Percentiles rank a stretch among this genome's conserved stretches.
Evolutionary conservation across 2,113 vertebrate genomes (phyloP).

Genomic region (Laticauda colubrina): DNA sequence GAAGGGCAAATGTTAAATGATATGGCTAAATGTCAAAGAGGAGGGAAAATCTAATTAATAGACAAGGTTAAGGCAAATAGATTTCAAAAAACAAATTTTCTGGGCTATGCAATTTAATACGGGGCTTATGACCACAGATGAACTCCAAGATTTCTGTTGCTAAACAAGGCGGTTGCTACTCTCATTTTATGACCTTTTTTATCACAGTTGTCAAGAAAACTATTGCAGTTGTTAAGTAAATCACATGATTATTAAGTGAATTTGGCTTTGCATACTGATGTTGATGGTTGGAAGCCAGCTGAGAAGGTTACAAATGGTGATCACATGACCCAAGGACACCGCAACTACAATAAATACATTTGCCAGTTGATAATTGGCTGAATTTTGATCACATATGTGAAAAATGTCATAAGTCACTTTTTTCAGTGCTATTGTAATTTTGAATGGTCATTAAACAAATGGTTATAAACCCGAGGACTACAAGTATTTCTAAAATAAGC

Average conservation of each 20-base stretch:
- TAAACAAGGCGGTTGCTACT: background rate
- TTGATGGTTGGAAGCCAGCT: background rate
- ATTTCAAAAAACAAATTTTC: background rate
- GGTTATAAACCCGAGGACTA: background rate
- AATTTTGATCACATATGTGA: background rate
- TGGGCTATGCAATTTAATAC: background rate
- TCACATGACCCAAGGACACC: background rate
- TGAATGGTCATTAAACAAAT: background rate
- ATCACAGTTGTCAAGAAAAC: background rate
- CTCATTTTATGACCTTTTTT: background rate
- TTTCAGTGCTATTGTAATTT: background rate
- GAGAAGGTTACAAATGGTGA: background rate
- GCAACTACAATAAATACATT: background rate
- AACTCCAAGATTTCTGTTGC: background rate
- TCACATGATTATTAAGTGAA: background rate
- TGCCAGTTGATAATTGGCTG: background rate
- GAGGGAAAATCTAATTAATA: background rate
- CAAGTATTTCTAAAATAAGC: background rate
- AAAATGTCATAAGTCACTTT: background rate
- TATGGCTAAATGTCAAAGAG: background rate
- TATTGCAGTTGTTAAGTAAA: background rate
- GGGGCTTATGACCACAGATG: background rate
- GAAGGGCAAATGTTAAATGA: background rate
- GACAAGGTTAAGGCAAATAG: background rate
- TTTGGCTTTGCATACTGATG: background rate